Percentiles rank a stretch among this genome's conserved stretches.
Evolutionary conservation across 2,797 vertebrate species (phyloP).

Genomic region (Danio jaintianensis): DNA sequence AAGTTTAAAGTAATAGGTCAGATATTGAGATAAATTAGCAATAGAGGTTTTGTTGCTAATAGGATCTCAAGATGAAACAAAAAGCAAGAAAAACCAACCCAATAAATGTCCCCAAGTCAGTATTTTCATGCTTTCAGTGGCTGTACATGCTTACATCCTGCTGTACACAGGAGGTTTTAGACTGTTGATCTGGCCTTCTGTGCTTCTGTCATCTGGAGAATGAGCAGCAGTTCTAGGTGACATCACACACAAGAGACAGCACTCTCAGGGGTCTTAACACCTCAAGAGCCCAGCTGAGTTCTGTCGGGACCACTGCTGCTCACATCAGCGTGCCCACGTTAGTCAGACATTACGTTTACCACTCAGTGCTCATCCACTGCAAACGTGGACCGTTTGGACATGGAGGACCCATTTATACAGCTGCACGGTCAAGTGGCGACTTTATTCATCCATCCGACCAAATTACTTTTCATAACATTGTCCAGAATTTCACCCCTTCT

Average conservation of each 20-base stretch:
- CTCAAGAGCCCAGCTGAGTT: slow-evolving; percentile 46
- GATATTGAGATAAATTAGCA: neutral
- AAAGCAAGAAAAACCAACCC: neutral
- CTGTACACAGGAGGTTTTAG: slow-evolving; percentile 47
- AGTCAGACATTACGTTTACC: slow-evolving; percentile 26
- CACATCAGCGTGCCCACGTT: slow-evolving; percentile 10
- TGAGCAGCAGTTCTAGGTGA: slow-evolving; percentile 44
- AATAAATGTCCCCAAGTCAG: neutral
- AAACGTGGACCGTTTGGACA: neutral
- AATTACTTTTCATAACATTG: slow-evolving; percentile 23
- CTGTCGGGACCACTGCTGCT: slow-evolving; percentile 38
- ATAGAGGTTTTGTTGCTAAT: neutral
- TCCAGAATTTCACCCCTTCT: slow-evolving; percentile 1
- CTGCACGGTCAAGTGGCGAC: neutral
- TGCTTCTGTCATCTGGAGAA: slow-evolving; percentile 44
- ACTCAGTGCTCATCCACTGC: slow-evolving; percentile 1
- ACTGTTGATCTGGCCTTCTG: slow-evolving; percentile 32
- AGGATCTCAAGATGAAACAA: neutral
- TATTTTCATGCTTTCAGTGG: neutral
- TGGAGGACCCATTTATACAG: neutral
- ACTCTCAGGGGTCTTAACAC: slow-evolving; percentile 47
- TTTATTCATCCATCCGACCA: neutral
- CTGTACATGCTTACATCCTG: too few species aligned
- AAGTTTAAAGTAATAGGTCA: neutral
- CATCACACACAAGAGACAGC: slow-evolving; percentile 50